Base-by-base conservation (phyloP, 1,140 invertebrate species). In the Drusus annulatus region DNA sequence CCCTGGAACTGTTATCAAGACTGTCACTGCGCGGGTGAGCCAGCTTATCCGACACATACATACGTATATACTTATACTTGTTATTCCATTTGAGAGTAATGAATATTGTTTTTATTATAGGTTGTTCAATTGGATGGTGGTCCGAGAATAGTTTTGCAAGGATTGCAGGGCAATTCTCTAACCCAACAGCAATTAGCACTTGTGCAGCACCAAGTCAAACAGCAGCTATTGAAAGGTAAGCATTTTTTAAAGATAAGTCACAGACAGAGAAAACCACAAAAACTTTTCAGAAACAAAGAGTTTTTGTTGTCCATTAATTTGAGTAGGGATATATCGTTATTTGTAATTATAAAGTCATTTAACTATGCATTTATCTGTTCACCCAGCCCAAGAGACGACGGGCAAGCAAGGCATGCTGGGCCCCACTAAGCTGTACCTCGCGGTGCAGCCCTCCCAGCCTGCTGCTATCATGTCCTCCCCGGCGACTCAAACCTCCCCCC, bases 151-250 rank as follows among this genome's bases (percentile, higher is more conserved):
- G 94, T 96, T 4, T 85, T 97, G 17, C 95, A 96, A 86, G 95
- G 95, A 5, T 86, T 96, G 4, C 94, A 95, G 79, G 94, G 95
- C 0, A 93, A 94, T 63, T 94, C 95, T 81, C 94, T 97, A 79
- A 95, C 95, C 0, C 93, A 92, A 1, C 94, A 95, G 79, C 95
- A 97, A 86, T 85, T 96, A 65, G 91, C 93, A 0, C 90, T 95
- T 78, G 94, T 97, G 0, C 95, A 96, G 84, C 94, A 95, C 83
- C 95, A 97, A 90, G 95, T 97, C 1, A 96, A 96, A 88, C 95
- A 96, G 84, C 95, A 96, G 85, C 86, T 96, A 45, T 88, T 96
- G 45, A 96, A 96, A 93, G 94, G 94, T 95, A 86, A 87, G 56
- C 51, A 8, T 36, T 28, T 28, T 28, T 28, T 28, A 2, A 28